Base-by-base conservation (phyloP, 1,140 invertebrate genomes). In the Cotesia glomerata region DNA sequence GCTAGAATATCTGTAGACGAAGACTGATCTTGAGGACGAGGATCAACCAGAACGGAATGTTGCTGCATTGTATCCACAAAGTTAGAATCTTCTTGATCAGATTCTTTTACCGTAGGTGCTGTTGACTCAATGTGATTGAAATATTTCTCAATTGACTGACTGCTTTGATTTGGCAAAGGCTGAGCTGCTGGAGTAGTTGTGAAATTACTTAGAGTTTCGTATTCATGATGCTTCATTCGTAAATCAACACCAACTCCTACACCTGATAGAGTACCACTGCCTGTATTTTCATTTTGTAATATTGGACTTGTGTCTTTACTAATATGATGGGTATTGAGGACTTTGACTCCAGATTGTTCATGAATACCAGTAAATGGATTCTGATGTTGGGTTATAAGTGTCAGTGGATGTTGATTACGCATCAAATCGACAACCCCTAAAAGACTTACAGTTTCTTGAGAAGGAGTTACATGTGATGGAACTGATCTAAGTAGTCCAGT, bases 121-220 rank as follows among this genome's bases (percentile, higher is more conserved):
- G 71, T 74, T 1, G 80, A 76, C 16, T 89, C 89, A 14, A 89
- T 87, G n/a, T 89, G 88, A 49, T 89, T 90, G 3, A 91, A 80
- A 77, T 88, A 91, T 75, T 88, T 91, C 72, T 90, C 90, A 16
- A 90, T 84, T 83, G 90, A 90, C 73, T 88, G 87, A 4, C 84
- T 88, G 77, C 80, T 89, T 77, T 90, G 87, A 0, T 89, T 82
- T 0, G 89, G 89, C 3, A 91, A 76, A 5, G 90, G 85, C 14
- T 84, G 82, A 18, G 77, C 77, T 0, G 78, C 80, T 4, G 84
- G 72, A 9, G 84, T 78, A 1, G 79, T 74, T 7, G 85, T 72
- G 35, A 84, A 87, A 14, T 76, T 83, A 16, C 78, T 82, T 5
- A 87, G 32, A 4, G 80, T 65, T 26, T 79, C 78, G 45, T 80